Conservation (phyloP, 2,113 vertebrate species). For the Mormoops blainvillei region DNA sequence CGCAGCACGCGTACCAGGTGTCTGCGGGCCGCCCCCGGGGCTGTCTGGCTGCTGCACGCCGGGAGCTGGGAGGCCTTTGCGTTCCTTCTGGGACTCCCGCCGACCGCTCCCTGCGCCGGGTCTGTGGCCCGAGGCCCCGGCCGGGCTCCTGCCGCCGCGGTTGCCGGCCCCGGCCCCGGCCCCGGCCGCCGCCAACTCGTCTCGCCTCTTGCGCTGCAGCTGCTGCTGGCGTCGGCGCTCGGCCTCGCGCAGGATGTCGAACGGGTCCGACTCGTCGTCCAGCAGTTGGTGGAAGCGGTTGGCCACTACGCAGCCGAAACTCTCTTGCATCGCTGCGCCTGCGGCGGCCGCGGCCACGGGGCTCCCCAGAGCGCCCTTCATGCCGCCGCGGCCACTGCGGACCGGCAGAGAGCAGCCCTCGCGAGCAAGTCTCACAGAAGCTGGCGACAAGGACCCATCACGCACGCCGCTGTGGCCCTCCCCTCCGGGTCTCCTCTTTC, state of each 20-base stretch:
- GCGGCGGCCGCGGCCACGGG: conserved; percentile 65
- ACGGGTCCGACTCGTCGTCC: conserved; percentile 91
- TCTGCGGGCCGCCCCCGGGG: background rate
- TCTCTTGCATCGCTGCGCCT: conserved; percentile 77
- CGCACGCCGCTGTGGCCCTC: background rate
- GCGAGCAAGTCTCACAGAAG: background rate
- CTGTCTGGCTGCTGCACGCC: conserved; percentile 29
- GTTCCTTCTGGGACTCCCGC: conserved; percentile 86
- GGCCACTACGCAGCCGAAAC: conserved; percentile 86
- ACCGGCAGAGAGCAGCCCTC: background rate
- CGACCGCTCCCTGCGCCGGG: conserved; percentile 68
- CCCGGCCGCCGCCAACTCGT: conserved; percentile 57
- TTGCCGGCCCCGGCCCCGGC: background rate
- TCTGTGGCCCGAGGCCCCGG: conserved; percentile 45
- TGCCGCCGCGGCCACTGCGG: conserved; percentile 27
- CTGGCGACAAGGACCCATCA: conserved; percentile 20
- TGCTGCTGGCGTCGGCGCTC: conserved; percentile 82
- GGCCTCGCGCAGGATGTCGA: conserved; percentile 85
- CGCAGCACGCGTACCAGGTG: conserved; percentile 44
- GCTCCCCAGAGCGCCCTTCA: conserved; percentile 78
- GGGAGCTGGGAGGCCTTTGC: conserved; percentile 65
- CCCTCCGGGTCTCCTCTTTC: background rate
- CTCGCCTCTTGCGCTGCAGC: conserved; percentile 72
- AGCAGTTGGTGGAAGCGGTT: conserved; percentile 91
- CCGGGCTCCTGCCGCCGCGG: background rate